Base-by-base conservation (phyloP, 1,140 invertebrate genomes). In the Probaryconus sp. region DNA sequence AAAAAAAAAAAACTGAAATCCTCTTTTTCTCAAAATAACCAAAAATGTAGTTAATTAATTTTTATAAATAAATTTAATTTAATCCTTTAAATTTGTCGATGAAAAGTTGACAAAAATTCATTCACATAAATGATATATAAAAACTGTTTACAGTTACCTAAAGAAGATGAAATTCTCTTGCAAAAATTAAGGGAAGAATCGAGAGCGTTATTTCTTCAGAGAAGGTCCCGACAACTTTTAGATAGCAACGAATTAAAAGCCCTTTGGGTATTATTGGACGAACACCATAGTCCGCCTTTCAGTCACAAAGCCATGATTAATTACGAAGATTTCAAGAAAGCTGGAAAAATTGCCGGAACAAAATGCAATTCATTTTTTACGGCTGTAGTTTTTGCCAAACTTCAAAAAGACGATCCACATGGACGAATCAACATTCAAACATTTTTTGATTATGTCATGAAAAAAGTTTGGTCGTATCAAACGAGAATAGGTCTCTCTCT, bases 371-470 rank as follows among this genome's bases (percentile, higher is more conserved):
- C 92, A 7, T 98, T 96, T 81, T 94, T 98, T 55, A 95, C 92
- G 20, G 91, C 96, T 1, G 92, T 91, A 58, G 92, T 96, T 9
- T 98, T 97, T 88, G 93, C 94, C 0, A 95, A 96, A 78, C 85
- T 99, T 1, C 92, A 96, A 81, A 92, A 94, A 50, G 92, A 91
- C 18, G 96, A 97, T 82, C 91, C 92, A 0, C 92, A 94, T 84
- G 96, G 96, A 6, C 88, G 93, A 58, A 92, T 97, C 2, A 92
- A 92, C 28, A 94, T 94, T 2, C 91, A 92, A 82, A 93, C 95
- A 5, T 89, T 98, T 33, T 98, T 98, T 83, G 98, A 98, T 79
- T 98, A 98, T 85, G 93, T 97, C 0, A 98, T 98, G 95, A 89
- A 95, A 11, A 96, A 97, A 85, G 94, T 97, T 2, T 98, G 96